These are phyloP conservation scores for Eulemur albifrons DNA, from an alignment of 2,797 vertebrate genomes.

Conservation along the genomic window DNA sequence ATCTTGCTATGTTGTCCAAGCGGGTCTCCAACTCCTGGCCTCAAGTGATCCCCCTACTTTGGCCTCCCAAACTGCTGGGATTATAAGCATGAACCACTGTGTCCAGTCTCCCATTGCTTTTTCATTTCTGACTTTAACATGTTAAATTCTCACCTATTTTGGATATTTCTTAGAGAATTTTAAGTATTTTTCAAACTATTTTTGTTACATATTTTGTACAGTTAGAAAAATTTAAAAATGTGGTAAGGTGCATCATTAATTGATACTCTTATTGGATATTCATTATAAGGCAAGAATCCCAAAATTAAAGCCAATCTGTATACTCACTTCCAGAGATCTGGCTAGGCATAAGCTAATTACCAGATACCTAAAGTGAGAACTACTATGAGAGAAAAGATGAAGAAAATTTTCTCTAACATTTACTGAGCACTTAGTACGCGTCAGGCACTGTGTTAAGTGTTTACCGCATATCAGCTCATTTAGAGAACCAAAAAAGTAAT, in stretches of 20 bases:
- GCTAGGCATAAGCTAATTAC: neutral
- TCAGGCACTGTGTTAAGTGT: neutral
- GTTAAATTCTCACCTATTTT: neutral
- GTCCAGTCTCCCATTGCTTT: neutral
- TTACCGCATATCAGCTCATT: neutral
- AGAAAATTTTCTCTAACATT: neutral
- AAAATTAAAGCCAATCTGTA: slow-evolving; percentile 1
- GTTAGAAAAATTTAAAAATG: neutral
- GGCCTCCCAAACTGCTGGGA: neutral
- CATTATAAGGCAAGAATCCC: neutral
- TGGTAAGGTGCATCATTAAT: neutral
- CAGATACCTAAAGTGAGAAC: neutral
- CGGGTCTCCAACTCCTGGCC: neutral
- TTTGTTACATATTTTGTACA: neutral
- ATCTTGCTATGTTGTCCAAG: neutral
- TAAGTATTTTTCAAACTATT: neutral
- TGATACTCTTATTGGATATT: neutral
- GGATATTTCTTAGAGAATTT: neutral
- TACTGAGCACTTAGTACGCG: neutral
- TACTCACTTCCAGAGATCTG: neutral
- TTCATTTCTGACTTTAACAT: neutral
- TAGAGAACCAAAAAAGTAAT: neutral
- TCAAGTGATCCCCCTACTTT: neutral
- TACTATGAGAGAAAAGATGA: neutral
- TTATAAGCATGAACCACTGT: neutral